Base-by-base conservation (phyloP, 2,888 invertebrate species). In the Cerastis leucographa region DNA sequence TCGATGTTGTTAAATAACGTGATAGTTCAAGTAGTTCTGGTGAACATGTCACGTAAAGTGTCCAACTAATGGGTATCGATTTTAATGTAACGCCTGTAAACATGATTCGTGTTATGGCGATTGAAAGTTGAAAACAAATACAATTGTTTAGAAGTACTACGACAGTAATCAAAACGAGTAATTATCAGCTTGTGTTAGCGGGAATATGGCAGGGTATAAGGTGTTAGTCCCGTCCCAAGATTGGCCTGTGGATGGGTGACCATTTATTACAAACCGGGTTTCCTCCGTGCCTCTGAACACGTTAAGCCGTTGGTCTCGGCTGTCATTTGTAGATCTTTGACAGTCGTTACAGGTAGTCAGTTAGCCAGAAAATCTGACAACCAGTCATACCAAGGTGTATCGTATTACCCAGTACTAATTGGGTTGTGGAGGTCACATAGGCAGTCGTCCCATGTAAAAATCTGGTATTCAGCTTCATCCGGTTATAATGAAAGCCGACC, bases 31-130 rank as follows among this genome's bases (percentile, higher is more conserved):
- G 11, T 17, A n/a, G 29, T 46, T 46, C 51, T 84, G 84, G 78
- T 42, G 29, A 19, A 35, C 70, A 71, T 71, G 73, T 83, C 82
- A 88, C 83, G 84, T 83, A 84, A 89, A 86, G 83, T 88, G 88
- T 88, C 83, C 71, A 78, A 83, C 85, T 89, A 90, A 90, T 88
- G 87, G 84, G 68, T 84, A 89, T 90, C 74, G 89, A 88, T 88
- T 89, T 85, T 85, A 80, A 85, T 78, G 81, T 83, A 80, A 85
- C 68, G 81, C 75, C 68, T 79, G 80, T 84, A 85, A 84, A 85
- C 80, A 74, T 76, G 67, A 82, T 75, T 85, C 66, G 69, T 72
- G 73, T 40, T 44, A 74, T 71, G 29, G 25, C 74, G 59, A 70
- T 73, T 77, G 54, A 70, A 76, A 76, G 75, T 74, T 77, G 56